Evolutionary conservation across 2,888 invertebrate species (phyloP), one percentile per base, ranked within the genome.

Genomic region (Formica aserva): DNA sequence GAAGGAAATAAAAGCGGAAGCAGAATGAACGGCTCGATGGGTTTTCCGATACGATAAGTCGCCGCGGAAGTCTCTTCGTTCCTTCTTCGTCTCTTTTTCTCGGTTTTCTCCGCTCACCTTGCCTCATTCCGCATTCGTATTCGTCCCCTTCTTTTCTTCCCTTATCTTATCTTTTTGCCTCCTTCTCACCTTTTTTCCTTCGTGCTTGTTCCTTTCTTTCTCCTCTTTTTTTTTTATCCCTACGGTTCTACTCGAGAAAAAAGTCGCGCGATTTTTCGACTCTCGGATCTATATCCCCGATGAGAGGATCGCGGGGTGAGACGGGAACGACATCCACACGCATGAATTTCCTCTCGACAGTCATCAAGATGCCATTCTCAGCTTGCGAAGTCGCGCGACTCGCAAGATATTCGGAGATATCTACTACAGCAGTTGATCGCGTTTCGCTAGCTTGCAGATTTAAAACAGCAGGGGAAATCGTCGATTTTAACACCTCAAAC

Each of bases 41-140:
- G 90, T 92, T 93, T 92, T 89, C 91, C 93, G 92, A 93, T 93
- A 93, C 91, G 92, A 92, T 92, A 92, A 92, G 91, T 92, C 90
- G 90, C 88, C 85, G 86, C 88, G 88, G 88, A 87, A 89, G 86
- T 87, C 91, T 87, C 91, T 90, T 84, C 85, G 85, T 83, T 88
- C 84, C 80, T 83, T 80, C 66, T 76, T 62, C 74, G 67, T 71
- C 81, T 57, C 65, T 85, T 74, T 75, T 83, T 38, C 63, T 71
- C 26, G 66, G 38, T 75, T 69, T 63, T 60, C 67, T 22, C 83
- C 57, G 26, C 32, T 72, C 52, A 52, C 65, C 55, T 63, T 15
- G 41, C 60, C 71, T 80, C 67, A 72, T 60, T 60, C 72, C 38
- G 60, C 26, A 78, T 78, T 45, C 60, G 71, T 35, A 71, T 78